Conservation (phyloP, 2,888 invertebrate genomes). For the Quadriops clusia region DNA sequence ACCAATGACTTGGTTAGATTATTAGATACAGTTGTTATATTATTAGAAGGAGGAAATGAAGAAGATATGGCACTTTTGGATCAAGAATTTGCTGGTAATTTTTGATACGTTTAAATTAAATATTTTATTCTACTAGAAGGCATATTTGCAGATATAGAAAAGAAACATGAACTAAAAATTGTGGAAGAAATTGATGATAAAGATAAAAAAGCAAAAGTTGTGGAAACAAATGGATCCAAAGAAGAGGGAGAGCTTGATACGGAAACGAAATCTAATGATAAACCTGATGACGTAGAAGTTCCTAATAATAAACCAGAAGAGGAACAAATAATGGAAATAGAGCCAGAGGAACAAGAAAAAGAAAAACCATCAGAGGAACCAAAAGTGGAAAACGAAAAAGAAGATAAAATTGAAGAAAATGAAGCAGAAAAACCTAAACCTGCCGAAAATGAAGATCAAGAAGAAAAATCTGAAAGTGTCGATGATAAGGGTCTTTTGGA, state of each 20-base stretch:
- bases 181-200: constrained; percentile 23
- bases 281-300: constrained; percentile 5
- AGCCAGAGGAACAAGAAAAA: constrained; percentile 31
- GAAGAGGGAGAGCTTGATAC: constrained; percentile 27
- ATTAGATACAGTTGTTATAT: constrained; percentile 92
- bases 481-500: too few species aligned
- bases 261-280: too few species aligned
- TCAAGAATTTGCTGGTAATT: constrained; percentile 42
- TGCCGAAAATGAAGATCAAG: constrained; percentile 36
- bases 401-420: constrained; percentile 12
- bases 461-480: constrained; percentile 28
- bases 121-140: neutral
- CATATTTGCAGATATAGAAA: constrained; percentile 25
- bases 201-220: constrained; percentile 24
- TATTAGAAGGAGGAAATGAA: constrained; percentile 85
- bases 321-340: constrained; percentile 28
- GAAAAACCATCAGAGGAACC: constrained; percentile 35
- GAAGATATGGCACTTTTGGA: constrained; percentile 83
- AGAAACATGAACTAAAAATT: constrained; percentile 26
- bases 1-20: constrained; percentile 71
- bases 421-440: constrained; percentile 12
- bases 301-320: constrained; percentile 14
- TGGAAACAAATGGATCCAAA: constrained; percentile 25
- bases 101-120: neutral
- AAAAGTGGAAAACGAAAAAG: constrained; percentile 23